These are phyloP conservation scores for Pseudorectes ferrugineus DNA, from an alignment of 2,113 vertebrate species.

Conservation along the genomic window DNA sequence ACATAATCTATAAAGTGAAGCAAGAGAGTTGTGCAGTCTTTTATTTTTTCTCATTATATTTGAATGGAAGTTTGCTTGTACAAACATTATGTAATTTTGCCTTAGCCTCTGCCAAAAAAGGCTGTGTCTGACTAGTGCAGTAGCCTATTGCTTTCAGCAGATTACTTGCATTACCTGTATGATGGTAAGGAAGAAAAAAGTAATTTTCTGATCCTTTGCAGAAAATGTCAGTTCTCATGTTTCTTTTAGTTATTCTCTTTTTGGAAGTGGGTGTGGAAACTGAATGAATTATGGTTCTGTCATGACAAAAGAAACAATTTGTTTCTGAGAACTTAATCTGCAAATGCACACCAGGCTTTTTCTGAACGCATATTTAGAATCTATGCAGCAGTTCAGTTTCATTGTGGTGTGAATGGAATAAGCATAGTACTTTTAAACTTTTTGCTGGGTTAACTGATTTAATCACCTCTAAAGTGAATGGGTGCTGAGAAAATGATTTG, in stretches of 20 bases:
- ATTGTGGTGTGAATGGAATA: background rate
- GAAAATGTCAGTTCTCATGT: constrained; percentile 58
- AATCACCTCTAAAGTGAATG: constrained; percentile 11
- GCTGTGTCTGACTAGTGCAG: constrained; percentile 22
- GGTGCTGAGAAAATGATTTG: constrained; percentile 20
- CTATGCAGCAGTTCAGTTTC: background rate
- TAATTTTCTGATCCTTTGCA: constrained; percentile 51
- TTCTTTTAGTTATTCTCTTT: constrained; percentile 55
- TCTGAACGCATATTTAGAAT: background rate
- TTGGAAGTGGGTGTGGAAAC: constrained; percentile 30
- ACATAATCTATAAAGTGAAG: constrained; percentile 55
- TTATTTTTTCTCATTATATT: constrained; percentile 50
- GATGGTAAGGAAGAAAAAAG: background rate
- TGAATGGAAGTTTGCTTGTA: constrained; percentile 24
- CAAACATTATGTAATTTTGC: constrained; percentile 18
- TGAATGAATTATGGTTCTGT: constrained; percentile 59
- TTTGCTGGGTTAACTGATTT: constrained; percentile 39
- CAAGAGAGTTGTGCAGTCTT: constrained; percentile 31
- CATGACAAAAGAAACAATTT: constrained; percentile 43
- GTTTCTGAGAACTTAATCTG: constrained; percentile 37
- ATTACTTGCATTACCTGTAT: constrained; percentile 52
- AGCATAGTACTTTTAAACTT: constrained; percentile 29
- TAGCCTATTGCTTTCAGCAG: constrained; percentile 52
- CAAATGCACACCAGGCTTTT: background rate
- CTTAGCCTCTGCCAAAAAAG: constrained; percentile 41